Base-by-base conservation (phyloP, 2,888 invertebrate genomes). In the Tipula lateralis region DNA sequence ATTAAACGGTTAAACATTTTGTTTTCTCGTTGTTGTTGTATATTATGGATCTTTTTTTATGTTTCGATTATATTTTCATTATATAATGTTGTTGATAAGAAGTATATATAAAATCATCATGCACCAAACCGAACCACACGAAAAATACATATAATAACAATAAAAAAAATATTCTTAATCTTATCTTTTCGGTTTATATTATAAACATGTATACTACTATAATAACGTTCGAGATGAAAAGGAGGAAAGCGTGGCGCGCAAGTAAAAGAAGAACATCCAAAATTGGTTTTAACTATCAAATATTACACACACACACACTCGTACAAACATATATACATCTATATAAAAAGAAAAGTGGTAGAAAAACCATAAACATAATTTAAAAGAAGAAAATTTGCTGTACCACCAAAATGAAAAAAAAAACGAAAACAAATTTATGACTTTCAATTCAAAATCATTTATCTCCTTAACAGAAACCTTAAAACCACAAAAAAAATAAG, bases 331-430 rank as follows among this genome's bases (percentile, higher is more conserved):
- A 66, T 24, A n/a, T 24, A 24, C 24, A 66, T 12, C 19, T n/a
- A 44, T n/a, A 44, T 9, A 36, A 32, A 32, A 16, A 66, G 24
- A 66, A 66, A 66, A 66, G 66, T 66, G 66, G 66, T 66, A 66
- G 66, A 66, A 66, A n/a, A 66, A 66, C 66, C 66, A 66, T 66
- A 66, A 66, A 66, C 66, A 66, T 66, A 66, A 66, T 66, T 66
- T 66, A 66, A 66, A 66, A 66, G 66, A 19, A 66, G 66, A 66
- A 66, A 66, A 66, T 66, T 66, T 66, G 66, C 24, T 66, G 6
- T 66, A 66, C 66, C 66, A 66, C 12, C 9, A 16, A 9, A 32
- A 3, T 7, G 7, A 3, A 32, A 32, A 39, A 39, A 44, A 66
- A 66, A 66, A 66, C 6, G 66, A 66, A 66, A 66, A 19, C 66